Percentiles rank a stretch among this genome's conserved stretches.
These are phyloP conservation scores for Drosophila paucipuncta DNA, from an alignment of 2,888 invertebrate genomes.

Conservation along the genomic window DNA sequence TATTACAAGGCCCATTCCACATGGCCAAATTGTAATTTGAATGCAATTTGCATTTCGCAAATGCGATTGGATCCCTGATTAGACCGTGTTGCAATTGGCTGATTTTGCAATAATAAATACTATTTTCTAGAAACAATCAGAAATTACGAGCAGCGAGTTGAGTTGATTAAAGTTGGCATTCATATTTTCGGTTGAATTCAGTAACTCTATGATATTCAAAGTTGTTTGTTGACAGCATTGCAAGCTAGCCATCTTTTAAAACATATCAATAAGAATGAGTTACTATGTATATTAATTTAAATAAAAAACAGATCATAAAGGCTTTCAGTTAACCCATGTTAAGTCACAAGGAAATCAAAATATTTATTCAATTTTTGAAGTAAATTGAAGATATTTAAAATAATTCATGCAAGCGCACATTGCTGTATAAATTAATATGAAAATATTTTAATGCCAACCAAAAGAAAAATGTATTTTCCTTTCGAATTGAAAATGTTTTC, in stretches of 20 bases:
- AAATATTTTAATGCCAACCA: neutral
- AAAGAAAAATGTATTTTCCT: conserved; percentile 7
- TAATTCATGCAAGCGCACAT: too few species aligned
- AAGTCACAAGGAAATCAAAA: neutral
- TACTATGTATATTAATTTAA: neutral
- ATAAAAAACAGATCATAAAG: neutral
- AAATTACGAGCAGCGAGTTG: too few species aligned
- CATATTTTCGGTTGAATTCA: neutral
- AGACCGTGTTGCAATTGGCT: neutral
- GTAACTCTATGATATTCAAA: neutral
- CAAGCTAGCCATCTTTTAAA: neutral
- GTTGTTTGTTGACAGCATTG: neutral
- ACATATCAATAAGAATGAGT: neutral
- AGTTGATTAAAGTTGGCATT: neutral
- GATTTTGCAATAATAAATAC: neutral
- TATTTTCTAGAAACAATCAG: neutral
- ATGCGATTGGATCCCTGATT: conserved; percentile 23
- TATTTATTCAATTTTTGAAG: neutral
- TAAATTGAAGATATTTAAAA: neutral
- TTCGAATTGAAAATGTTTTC: conserved; percentile 29
- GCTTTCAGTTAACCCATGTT: neutral
- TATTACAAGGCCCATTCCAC: conserved; percentile 12
- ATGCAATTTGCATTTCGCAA: conserved; percentile 30
- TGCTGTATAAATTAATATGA: neutral
- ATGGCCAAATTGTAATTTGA: conserved; percentile 18